phyloP scores from a whole-genome alignment of 2,888 invertebrate genomes.

The Agrotis puta region DNA sequence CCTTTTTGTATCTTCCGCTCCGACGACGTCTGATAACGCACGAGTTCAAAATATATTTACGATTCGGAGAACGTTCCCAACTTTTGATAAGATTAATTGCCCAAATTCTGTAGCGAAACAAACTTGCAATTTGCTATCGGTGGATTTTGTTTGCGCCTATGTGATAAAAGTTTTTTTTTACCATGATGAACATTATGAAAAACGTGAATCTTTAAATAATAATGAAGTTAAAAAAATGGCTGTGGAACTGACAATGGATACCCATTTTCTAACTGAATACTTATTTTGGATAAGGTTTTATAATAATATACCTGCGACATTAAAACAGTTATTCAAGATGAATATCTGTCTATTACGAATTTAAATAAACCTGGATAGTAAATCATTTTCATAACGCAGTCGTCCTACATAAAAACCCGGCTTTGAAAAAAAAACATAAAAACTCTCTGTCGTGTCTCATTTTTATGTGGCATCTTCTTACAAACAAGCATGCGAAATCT shows the following conservation, averaged over 20 bases:
- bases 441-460: constrained; percentile 26
- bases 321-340: background rate
- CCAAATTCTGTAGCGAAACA: constrained; percentile 57
- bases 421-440: constrained; percentile 1
- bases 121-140: constrained; percentile 58
- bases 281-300: too few species aligned
- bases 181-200: constrained; percentile 13
- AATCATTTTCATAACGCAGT: constrained; percentile 6
- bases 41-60: constrained; percentile 60
- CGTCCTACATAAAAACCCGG: background rate
- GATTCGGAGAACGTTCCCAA: constrained; percentile 59
- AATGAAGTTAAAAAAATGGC: background rate
- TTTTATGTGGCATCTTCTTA: background rate
- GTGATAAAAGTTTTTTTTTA: constrained; percentile 28
- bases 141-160: constrained; percentile 44
- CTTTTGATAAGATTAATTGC: constrained; percentile 67
- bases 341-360: background rate
- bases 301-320: background rate
- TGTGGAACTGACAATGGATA: background rate
- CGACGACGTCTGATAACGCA: constrained; percentile 52
- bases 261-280: background rate
- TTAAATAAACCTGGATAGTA: background rate
- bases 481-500: constrained; percentile 38
- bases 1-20: constrained; percentile 36
- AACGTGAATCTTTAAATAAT: background rate